Evolutionary conservation across 2,113 vertebrate genomes (phyloP), one percentile per base, ranked within the genome.

Genomic region (Octodon degus): DNA sequence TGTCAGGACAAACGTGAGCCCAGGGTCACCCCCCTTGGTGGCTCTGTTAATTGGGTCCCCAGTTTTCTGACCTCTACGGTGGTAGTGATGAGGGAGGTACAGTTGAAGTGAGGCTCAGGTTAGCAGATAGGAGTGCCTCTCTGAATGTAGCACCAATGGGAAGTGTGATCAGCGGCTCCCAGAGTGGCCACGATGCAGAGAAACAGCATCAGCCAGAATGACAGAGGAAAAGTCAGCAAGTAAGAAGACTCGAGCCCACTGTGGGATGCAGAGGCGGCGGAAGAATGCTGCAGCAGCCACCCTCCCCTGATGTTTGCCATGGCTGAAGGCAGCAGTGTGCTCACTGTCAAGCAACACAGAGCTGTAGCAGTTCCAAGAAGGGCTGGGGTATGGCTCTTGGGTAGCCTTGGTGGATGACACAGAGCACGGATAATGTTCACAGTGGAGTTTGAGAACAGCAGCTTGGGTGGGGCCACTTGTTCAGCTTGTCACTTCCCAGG

Each of bases 11-110:
- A 1, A 40, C 19, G 47, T 5, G 55, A 58, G 37, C 9, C 43
- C 9, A n/a, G 22, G 4, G 0, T 37, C 25, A 14, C 34, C 11
- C 0, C 25, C 0, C 32, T n/a, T 24, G 30, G 47, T 67, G 32
- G 76, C 74, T 10, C 0, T 17, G 30, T 53, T 32, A 37, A 24
- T 6, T 14, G 5, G 2, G 37, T 12, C 43, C 7, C 85, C 37
- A 27, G 81, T 32, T 32, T 82, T 67, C 92, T 82, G 63, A 3
- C 16, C 55, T 10, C 32, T 3, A 12, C n/a, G 7, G 40, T 22
- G 40, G 43, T 20, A 55, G 84, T n/a, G 43, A 34, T 20, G 16
- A 37, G 13, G 37, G 76, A 70, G 3, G 30, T 47, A 55, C 30
- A 4, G 40, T 24, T 17, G 34, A n/a, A 47, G 37, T 25, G 68